Evolutionary conservation across 2,113 vertebrate species (phyloP).

Genomic region (Sterna hirundo): DNA sequence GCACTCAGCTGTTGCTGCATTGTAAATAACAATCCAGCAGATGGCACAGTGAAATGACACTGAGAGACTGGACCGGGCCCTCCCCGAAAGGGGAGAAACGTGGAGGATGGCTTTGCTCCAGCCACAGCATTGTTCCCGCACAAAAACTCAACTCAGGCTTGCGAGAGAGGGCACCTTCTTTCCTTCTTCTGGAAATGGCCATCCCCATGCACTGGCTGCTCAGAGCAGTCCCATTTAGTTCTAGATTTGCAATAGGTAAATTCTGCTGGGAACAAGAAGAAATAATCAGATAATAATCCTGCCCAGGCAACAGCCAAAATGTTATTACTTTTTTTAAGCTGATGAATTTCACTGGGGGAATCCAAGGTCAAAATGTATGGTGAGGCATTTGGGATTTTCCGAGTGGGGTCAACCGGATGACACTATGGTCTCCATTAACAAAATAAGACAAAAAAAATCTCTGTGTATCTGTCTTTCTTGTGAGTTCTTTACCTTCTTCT

Average conservation of each 20-base stretch:
- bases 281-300: background rate
- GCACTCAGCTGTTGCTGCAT: background rate
- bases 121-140: background rate
- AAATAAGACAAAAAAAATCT: background rate
- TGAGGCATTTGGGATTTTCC: background rate
- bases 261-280: background rate
- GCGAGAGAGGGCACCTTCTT: background rate
- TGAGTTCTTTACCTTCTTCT: background rate
- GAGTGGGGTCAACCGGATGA: background rate
- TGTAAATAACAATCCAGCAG: conserved; percentile 45
- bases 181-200: background rate
- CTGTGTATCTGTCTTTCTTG: background rate
- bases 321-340: background rate
- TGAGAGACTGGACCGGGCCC: background rate
- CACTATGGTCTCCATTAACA: background rate
- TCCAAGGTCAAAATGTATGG: background rate
- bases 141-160: background rate
- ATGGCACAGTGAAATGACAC: conserved; percentile 43
- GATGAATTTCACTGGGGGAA: background rate
- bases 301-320: background rate
- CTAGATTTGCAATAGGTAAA: background rate
- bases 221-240: rapidly evolving
- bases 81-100: background rate
- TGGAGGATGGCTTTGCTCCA: background rate
- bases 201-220: background rate